These are phyloP conservation scores for Semibalanus balanoides DNA, from an alignment of 1,140 invertebrate species.

Conservation along the genomic window DNA sequence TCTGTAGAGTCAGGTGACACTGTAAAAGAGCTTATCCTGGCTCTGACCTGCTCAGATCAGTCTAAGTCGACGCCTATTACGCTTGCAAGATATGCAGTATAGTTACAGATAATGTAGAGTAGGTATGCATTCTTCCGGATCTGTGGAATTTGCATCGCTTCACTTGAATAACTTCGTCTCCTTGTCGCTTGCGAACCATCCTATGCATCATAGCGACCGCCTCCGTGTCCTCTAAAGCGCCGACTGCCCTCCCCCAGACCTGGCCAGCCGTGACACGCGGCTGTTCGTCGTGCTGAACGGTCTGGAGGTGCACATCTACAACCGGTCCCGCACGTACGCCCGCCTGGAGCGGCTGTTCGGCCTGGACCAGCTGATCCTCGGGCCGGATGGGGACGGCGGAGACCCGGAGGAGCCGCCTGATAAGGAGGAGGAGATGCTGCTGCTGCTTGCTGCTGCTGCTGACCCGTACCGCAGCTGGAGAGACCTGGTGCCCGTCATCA, in stretches of 20 bases:
- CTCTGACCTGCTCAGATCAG: too few species aligned
- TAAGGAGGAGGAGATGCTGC: constrained; percentile 10
- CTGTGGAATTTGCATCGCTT: too few species aligned
- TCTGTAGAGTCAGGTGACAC: too few species aligned
- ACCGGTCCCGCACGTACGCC: constrained; percentile 75
- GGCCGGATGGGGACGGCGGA: constrained; percentile 29
- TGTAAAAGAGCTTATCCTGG: too few species aligned
- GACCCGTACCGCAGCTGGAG: constrained; percentile 47
- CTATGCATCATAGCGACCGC: too few species aligned
- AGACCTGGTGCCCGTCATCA: constrained; percentile 92
- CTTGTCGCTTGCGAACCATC: too few species aligned
- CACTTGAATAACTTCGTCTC: too few species aligned
- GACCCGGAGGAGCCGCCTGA: constrained; percentile 12
- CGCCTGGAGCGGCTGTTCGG: constrained; percentile 80
- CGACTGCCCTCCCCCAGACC: constrained; percentile 48
- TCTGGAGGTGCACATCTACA: constrained; percentile 91
- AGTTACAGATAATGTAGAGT: too few species aligned
- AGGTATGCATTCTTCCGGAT: too few species aligned
- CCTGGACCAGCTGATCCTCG: constrained; percentile 54
- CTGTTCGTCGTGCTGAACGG: constrained; percentile 88
- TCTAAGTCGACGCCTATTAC: too few species aligned
- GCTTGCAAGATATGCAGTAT: too few species aligned
- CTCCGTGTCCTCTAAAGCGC: too few species aligned
- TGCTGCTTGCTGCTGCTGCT: constrained; percentile 4
- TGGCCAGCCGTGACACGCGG: constrained; percentile 88